Evolutionary conservation across 2,888 invertebrate species (phyloP).

Genomic region (Chydorus sphaericus): DNA sequence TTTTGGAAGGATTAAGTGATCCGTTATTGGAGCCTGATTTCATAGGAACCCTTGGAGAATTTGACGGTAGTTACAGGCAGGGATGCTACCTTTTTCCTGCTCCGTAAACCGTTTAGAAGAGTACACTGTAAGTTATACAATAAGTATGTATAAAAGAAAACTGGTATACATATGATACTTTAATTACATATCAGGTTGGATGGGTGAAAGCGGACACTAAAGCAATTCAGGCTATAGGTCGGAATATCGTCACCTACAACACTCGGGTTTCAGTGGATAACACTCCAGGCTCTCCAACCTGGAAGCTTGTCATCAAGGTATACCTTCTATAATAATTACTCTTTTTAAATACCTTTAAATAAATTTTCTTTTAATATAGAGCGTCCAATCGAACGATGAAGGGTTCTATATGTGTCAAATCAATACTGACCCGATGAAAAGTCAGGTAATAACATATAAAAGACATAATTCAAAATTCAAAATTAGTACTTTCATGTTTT

Average conservation of each 20-base stretch:
- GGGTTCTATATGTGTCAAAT: conserved; percentile 92
- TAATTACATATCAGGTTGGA: conserved; percentile 47
- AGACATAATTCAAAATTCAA: neutral
- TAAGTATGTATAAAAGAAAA: neutral
- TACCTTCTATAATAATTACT: conserved; percentile 33
- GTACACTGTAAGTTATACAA: neutral
- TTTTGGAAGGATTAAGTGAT: too few species aligned
- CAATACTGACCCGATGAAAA: conserved; percentile 88
- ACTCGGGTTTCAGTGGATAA: conserved; percentile 71
- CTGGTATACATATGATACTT: too few species aligned
- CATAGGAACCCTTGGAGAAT: neutral
- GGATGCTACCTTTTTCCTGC: neutral
- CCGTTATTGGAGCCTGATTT: neutral
- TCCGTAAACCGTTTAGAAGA: neutral
- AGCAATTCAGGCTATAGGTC: conserved; percentile 82
- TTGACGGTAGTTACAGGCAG: neutral
- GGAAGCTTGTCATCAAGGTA: conserved; percentile 63
- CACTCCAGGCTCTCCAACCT: conserved; percentile 59
- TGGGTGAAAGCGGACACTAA: conserved; percentile 89
- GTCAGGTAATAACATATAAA: conserved; percentile 50
- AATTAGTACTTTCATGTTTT: neutral
- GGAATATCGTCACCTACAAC: conserved; percentile 83
- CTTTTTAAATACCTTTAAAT: neutral
- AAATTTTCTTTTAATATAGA: conserved; percentile 22
- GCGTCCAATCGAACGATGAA: conserved; percentile 73